phyloP scores from a whole-genome alignment of 1,140 invertebrate species.

The Caenorhabditis elegans region DNA sequence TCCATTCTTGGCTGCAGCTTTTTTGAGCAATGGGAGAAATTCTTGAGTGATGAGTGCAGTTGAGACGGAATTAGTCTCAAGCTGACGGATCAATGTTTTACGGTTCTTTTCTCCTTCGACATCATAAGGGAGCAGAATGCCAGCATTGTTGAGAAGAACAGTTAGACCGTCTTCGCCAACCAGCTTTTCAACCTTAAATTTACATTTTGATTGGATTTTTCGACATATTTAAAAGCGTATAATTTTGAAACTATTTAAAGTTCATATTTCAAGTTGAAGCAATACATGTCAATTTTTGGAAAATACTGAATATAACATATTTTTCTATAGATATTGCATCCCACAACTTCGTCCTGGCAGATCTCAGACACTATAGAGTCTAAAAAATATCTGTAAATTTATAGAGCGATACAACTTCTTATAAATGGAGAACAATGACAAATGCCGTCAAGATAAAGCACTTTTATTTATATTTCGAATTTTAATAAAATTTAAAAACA shows the following conservation, averaged over 20 bases:
- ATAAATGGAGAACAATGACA: too few species aligned
- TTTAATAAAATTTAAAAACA: too few species aligned
- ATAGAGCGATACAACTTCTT: too few species aligned
- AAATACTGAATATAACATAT: too few species aligned
- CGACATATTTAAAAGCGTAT: too few species aligned
- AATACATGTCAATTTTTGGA: too few species aligned
- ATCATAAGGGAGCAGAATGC: slow-evolving; percentile 25
- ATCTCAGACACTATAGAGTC: neutral
- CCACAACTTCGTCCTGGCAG: neutral
- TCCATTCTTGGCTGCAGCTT: neutral
- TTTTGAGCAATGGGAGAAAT: slow-evolving; percentile 43
- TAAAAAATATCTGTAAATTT: neutral
- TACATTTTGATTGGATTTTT: neutral
- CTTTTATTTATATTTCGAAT: too few species aligned
- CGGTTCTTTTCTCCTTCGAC: slow-evolving; percentile 7
- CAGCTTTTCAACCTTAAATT: slow-evolving; percentile 35
- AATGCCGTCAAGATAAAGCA: too few species aligned
- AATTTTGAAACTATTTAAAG: too few species aligned
- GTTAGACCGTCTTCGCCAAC: slow-evolving; percentile 35
- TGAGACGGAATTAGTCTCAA: slow-evolving; percentile 39
- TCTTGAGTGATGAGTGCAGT: slow-evolving; percentile 40
- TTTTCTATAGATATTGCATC: too few species aligned
- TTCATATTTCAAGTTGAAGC: too few species aligned
- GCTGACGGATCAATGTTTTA: neutral
- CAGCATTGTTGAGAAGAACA: slow-evolving; percentile 47